phyloP scores from a whole-genome alignment of 37 sponge, comb jelly and placozoan species.

The Aphrocallistes beatrix region DNA sequence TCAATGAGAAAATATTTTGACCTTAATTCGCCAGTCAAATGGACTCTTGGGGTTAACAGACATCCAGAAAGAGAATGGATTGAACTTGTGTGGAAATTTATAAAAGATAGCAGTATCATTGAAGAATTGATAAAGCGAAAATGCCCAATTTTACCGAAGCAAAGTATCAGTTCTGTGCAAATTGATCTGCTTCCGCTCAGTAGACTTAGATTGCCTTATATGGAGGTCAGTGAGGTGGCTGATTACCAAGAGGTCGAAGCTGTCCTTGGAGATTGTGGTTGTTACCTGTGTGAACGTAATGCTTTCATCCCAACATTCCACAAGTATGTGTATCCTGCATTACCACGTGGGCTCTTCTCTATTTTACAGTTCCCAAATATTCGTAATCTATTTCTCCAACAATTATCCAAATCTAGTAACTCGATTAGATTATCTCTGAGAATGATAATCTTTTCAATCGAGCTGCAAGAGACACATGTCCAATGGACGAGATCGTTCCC shows the following conservation, averaged over 20 bases:
- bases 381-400: background rate
- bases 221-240: background rate
- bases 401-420: background rate
- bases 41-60: background rate
- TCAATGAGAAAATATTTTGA: background rate
- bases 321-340: background rate
- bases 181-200: background rate
- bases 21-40: background rate
- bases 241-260: background rate
- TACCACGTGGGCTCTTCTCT: background rate
- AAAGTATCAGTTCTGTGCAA: background rate
- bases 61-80: background rate
- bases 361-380: background rate
- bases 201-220: background rate
- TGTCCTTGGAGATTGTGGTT: background rate
- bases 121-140: background rate
- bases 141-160: background rate
- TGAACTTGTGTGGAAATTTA: background rate
- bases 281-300: background rate
- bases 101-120: background rate
- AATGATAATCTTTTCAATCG: background rate
- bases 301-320: background rate
- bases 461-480: background rate
- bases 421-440: background rate
- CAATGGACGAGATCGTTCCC: background rate